Evolutionary conservation across 2,113 vertebrate genomes (phyloP).

Genomic region (Ploceus nigricollis): DNA sequence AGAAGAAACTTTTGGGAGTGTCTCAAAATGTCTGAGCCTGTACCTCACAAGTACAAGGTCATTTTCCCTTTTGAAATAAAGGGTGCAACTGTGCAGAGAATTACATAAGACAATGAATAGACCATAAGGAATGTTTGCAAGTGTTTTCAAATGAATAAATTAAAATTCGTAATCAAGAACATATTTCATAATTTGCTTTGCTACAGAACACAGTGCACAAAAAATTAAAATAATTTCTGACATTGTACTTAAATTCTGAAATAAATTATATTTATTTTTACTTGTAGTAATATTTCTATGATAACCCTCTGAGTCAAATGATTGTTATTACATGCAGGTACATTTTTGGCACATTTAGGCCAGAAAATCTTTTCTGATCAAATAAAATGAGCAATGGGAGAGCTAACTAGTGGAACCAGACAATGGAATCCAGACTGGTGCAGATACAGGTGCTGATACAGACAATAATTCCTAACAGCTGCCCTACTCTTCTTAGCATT

Average conservation of each 20-base stretch:
- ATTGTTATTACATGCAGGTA: neutral
- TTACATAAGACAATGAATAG: neutral
- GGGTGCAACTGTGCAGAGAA: neutral
- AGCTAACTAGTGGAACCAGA: neutral
- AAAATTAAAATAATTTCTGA: neutral
- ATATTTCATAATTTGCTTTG: neutral
- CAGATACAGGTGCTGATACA: neutral
- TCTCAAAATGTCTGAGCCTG: neutral
- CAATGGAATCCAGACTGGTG: neutral
- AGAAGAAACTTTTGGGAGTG: neutral
- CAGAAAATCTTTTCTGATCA: neutral
- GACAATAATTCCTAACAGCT: neutral
- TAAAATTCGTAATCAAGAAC: neutral
- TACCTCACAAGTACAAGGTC: neutral
- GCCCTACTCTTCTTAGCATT: neutral
- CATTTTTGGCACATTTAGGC: neutral
- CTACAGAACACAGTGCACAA: fast-evolving
- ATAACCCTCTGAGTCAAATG: neutral
- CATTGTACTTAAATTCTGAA: neutral
- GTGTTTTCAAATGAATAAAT: neutral
- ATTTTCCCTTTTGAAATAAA: neutral
- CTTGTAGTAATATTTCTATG: neutral
- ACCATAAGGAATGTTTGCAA: neutral
- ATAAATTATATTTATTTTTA: neutral
- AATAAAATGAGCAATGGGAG: neutral